Conservation (phyloP, 1,140 invertebrate genomes). For the Cyclina sinensis region DNA sequence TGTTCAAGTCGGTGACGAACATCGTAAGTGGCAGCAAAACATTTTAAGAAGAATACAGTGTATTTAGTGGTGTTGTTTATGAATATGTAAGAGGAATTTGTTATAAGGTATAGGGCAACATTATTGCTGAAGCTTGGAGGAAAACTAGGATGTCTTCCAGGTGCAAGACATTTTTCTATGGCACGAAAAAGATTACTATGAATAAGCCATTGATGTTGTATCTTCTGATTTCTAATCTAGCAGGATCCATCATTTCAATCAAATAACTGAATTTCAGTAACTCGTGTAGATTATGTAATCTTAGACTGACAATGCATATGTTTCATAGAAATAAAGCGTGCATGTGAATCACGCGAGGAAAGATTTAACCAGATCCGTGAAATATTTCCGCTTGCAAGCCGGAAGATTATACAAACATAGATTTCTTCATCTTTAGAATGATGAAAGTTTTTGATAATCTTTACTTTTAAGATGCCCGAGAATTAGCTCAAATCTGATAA, state of each 20-base stretch:
- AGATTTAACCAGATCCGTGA: background rate
- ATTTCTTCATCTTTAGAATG: background rate
- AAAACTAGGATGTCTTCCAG: too few relatives aligned
- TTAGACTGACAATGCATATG: conserved; percentile 19
- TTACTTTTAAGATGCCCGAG: background rate
- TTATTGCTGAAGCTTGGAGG: too few relatives aligned
- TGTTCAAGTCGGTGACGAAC: too few relatives aligned
- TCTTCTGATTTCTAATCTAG: background rate
- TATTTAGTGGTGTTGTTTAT: too few relatives aligned
- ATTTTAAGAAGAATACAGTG: too few relatives aligned
- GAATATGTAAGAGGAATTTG: too few relatives aligned
- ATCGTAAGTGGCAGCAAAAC: too few relatives aligned
- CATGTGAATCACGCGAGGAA: background rate
- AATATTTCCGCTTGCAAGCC: background rate
- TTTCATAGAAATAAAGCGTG: background rate
- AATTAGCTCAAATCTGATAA: background rate
- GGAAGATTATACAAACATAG: background rate
- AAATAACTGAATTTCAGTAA: background rate
- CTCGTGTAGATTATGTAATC: conserved; percentile 24
- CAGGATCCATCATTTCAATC: background rate
- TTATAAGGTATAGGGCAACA: too few relatives aligned
- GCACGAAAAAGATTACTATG: too few relatives aligned
- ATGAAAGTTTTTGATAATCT: background rate
- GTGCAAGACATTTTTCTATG: too few relatives aligned
- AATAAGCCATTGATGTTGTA: background rate